Evolutionary conservation across 2,888 invertebrate species (phyloP).

Genomic region (Entomobrya multifasciata): DNA sequence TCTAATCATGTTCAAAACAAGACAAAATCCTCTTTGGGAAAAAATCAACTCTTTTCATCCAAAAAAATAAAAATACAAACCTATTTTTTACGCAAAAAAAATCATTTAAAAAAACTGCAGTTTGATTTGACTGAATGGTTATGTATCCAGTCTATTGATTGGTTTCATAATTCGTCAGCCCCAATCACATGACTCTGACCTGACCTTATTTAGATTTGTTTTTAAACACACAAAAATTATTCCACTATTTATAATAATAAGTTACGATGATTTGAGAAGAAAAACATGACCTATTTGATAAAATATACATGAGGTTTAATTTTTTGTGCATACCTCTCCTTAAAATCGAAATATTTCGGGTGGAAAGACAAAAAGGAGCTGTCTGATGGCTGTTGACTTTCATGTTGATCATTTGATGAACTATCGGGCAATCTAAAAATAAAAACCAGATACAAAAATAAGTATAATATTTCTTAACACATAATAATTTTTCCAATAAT

Average conservation of each 20-base stretch:
- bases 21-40: too few species aligned
- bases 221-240: neutral
- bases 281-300: too few species aligned
- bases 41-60: too few species aligned
- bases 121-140: too few species aligned
- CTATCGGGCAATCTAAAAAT: constrained; percentile 67
- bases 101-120: too few species aligned
- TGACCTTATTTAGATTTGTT: constrained; percentile 19
- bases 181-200: neutral
- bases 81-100: too few species aligned
- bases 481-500: neutral
- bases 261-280: too few species aligned
- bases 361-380: constrained; percentile 83
- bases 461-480: neutral
- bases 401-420: constrained; percentile 63
- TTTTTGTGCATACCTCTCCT: constrained; percentile 84
- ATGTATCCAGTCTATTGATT: too few species aligned
- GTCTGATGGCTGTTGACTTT: constrained; percentile 79
- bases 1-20: too few species aligned
- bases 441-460: neutral
- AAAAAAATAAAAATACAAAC: too few species aligned
- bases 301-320: too few species aligned
- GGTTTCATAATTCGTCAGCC: neutral
- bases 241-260: too few species aligned
- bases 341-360: constrained; percentile 87